A percentile compares a stretch with the other conserved stretches of the same genome.
Evolutionary conservation across 1,140 invertebrate species (phyloP).

Genomic region (Hesperophylax magnus): DNA sequence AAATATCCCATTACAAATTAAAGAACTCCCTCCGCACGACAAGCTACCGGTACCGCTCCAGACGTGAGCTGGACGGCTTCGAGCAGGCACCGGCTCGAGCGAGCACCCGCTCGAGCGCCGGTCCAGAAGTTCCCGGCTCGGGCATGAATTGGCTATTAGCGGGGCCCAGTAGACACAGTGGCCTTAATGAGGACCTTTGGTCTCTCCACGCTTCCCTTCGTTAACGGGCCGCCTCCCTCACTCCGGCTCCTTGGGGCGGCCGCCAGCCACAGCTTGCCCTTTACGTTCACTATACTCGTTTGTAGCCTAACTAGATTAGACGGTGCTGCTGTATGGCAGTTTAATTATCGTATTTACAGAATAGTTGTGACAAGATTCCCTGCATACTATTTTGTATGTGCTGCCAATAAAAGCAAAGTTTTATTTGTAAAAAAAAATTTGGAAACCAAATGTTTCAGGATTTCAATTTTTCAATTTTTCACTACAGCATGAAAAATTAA

Average conservation of each 20-base stretch:
- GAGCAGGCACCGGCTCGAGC: not conserved
- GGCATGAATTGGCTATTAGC: slow-evolving; percentile 58
- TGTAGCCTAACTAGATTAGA: slow-evolving; percentile 37
- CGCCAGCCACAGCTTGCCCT: slow-evolving; percentile 26
- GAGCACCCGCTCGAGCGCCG: not conserved
- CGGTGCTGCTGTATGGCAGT: slow-evolving; percentile 22
- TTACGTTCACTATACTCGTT: slow-evolving; percentile 36
- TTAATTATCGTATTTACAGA: slow-evolving; percentile 41
- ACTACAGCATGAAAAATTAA: too few relatives aligned
- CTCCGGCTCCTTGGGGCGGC: slow-evolving; percentile 43
- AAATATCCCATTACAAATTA: slow-evolving; percentile 31
- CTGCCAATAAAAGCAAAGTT: too few relatives aligned
- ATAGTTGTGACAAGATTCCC: slow-evolving; percentile 18
- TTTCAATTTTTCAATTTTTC: too few relatives aligned
- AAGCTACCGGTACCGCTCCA: not conserved
- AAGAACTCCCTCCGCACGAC: slow-evolving; percentile 14
- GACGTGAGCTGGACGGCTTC: not conserved
- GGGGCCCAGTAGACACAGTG: slow-evolving; percentile 63
- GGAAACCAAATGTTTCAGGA: too few relatives aligned
- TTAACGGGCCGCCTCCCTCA: slow-evolving; percentile 65
- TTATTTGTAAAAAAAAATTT: too few relatives aligned
- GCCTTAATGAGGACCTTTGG: slow-evolving; percentile 72
- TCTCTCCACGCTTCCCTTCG: slow-evolving; percentile 69
- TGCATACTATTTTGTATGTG: too few relatives aligned
- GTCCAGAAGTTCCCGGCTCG: not conserved